phyloP scores from a whole-genome alignment of 2,888 invertebrate genomes.

The Apeira syringaria region DNA sequence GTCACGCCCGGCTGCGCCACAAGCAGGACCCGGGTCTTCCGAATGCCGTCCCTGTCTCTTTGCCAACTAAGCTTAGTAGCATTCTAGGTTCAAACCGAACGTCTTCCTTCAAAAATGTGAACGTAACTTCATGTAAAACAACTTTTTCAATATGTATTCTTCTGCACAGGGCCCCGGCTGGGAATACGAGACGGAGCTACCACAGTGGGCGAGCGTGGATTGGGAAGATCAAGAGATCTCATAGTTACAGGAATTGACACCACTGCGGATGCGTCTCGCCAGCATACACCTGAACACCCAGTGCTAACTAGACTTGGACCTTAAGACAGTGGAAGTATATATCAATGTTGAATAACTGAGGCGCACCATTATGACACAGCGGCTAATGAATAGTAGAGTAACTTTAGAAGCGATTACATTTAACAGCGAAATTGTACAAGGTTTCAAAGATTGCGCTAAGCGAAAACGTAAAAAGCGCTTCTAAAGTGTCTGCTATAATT shows the following conservation, averaged over 20 bases:
- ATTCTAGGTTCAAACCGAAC: too few species aligned
- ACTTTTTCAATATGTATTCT: neutral
- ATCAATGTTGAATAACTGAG: slow-evolving; percentile 11
- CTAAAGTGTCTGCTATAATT: neutral
- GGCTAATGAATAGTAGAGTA: slow-evolving; percentile 4
- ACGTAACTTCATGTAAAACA: too few species aligned
- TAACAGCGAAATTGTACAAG: neutral
- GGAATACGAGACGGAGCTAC: slow-evolving; percentile 96
- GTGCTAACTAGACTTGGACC: slow-evolving; percentile 19
- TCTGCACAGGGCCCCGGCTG: slow-evolving; percentile 93
- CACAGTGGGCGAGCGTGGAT: slow-evolving; percentile 95
- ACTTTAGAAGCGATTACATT: slow-evolving; percentile 1
- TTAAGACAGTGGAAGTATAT: slow-evolving; percentile 17
- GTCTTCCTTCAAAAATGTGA: too few species aligned
- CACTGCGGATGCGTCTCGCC: slow-evolving; percentile 60
- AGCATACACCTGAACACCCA: slow-evolving; percentile 33
- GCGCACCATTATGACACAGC: slow-evolving; percentile 9
- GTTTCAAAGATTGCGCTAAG: neutral
- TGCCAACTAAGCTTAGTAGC: too few species aligned
- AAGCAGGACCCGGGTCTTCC: too few species aligned
- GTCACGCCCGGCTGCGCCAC: too few species aligned
- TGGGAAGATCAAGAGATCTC: slow-evolving; percentile 88
- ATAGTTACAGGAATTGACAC: slow-evolving; percentile 65
- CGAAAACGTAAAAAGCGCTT: neutral
- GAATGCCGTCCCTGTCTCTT: too few species aligned